A percentile compares a stretch with the other conserved stretches of the same genome.
Evolutionary conservation across 2,797 vertebrate species (phyloP).

Genomic region (Sparidentex hasta): DNA sequence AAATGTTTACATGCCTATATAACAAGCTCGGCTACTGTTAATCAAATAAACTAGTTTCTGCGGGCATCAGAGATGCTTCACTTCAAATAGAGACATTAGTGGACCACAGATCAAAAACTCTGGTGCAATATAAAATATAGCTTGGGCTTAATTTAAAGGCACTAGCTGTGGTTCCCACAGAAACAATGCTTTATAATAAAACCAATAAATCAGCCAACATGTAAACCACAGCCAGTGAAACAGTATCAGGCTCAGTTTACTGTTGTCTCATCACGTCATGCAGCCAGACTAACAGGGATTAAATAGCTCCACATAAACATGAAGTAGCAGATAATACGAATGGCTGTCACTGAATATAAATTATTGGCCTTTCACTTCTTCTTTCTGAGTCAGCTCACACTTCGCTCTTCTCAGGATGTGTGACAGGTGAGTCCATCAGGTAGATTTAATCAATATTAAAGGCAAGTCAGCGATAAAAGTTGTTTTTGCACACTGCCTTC

Average conservation of each 20-base stretch:
- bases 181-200: constrained; percentile 13
- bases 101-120: constrained; percentile 15
- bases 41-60: neutral
- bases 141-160: constrained; percentile 7
- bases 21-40: neutral
- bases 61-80: neutral
- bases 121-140: neutral
- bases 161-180: constrained; percentile 9
- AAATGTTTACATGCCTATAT: neutral
- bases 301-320: neutral
- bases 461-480: neutral
- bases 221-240: neutral
- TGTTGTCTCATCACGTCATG: neutral
- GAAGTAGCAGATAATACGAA: neutral
- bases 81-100: neutral
- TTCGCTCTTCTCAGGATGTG: neutral
- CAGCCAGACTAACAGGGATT: neutral
- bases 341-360: neutral
- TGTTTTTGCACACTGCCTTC: constrained; percentile 29
- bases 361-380: neutral
- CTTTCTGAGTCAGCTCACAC: neutral
- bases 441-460: neutral
- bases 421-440: neutral
- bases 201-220: neutral
- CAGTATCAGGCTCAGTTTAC: neutral